Conservation (phyloP, 2,888 invertebrate genomes). For the Monopis laevigella region DNA sequence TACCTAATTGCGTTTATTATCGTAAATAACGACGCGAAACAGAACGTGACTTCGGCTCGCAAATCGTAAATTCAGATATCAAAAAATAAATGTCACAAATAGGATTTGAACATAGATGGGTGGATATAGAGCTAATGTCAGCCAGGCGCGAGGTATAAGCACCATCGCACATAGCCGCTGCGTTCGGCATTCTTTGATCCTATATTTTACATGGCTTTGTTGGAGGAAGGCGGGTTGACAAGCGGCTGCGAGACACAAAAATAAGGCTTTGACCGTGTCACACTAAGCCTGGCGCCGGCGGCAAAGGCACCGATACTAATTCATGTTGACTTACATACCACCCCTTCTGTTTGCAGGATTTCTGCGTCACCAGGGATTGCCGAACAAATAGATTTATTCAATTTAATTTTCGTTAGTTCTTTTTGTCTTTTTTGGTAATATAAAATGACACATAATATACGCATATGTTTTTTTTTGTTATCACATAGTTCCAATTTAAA, state of each 20-base stretch:
- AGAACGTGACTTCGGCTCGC: too few relatives aligned
- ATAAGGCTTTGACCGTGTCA: slow-evolving; percentile 66
- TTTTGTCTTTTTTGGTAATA: too few relatives aligned
- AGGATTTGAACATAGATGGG: too few relatives aligned
- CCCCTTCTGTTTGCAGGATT: slow-evolving; percentile 10
- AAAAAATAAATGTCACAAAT: too few relatives aligned
- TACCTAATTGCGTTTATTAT: too few relatives aligned
- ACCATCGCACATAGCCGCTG: slow-evolving; percentile 2
- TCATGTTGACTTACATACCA: slow-evolving; percentile 51
- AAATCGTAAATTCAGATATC: too few relatives aligned
- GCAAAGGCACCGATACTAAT: slow-evolving; percentile 63
- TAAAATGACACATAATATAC: too few relatives aligned
- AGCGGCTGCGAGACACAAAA: slow-evolving; percentile 63
- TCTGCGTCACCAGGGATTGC: slow-evolving; percentile 9
- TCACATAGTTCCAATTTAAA: too few relatives aligned
- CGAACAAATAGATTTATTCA: slow-evolving; percentile 7
- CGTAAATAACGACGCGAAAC: too few relatives aligned
- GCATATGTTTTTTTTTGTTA: too few relatives aligned
- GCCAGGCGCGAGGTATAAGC: slow-evolving; percentile 7
- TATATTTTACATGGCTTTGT: slow-evolving; percentile 64
- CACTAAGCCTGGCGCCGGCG: slow-evolving; percentile 64
- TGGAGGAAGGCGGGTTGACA: slow-evolving; percentile 56
- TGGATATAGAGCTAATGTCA: slow-evolving; percentile 6
- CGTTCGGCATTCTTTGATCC: slow-evolving; percentile 55
- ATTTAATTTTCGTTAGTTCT: background rate